Conservation (phyloP, 2,888 invertebrate genomes). For the Epistrophe eligans region DNA sequence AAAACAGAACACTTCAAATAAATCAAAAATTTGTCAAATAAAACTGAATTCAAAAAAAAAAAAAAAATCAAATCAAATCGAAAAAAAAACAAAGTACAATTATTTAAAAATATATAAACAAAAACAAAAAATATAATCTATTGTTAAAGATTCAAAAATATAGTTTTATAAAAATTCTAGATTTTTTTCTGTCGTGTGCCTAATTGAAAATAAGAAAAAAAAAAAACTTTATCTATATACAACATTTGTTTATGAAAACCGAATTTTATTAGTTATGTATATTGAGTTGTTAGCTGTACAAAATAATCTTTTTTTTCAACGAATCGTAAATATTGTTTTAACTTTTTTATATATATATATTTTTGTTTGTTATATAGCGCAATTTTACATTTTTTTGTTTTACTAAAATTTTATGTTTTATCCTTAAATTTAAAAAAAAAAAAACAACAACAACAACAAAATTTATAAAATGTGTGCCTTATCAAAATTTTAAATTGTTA, state of each 20-base stretch:
- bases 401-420: conserved; percentile 46
- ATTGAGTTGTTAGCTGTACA: conserved; percentile 43
- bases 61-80: no score
- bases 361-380: neutral
- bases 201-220: conserved; percentile 36
- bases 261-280: conserved; percentile 67
- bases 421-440: conserved; percentile 38
- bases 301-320: conserved; percentile 35
- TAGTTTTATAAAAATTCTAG: conserved; percentile 29
- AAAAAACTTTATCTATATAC: neutral
- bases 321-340: conserved; percentile 34
- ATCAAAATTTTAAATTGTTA: conserved; percentile 29
- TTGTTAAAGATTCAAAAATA: conserved; percentile 22
- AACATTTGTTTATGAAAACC: conserved; percentile 46
- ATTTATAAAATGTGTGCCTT: conserved; percentile 57
- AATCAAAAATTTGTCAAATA: neutral
- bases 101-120: conserved; percentile 48
- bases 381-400: conserved; percentile 59
- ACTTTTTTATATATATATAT: conserved; percentile 14
- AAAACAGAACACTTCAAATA: neutral
- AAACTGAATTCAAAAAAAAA: conserved; percentile 26
- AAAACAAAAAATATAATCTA: conserved; percentile 15
- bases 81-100: conserved; percentile 64
- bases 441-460: neutral
- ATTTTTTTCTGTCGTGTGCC: conserved; percentile 52